Conservation (phyloP, 2,888 invertebrate genomes). For the Leptopilina drosophilae region DNA sequence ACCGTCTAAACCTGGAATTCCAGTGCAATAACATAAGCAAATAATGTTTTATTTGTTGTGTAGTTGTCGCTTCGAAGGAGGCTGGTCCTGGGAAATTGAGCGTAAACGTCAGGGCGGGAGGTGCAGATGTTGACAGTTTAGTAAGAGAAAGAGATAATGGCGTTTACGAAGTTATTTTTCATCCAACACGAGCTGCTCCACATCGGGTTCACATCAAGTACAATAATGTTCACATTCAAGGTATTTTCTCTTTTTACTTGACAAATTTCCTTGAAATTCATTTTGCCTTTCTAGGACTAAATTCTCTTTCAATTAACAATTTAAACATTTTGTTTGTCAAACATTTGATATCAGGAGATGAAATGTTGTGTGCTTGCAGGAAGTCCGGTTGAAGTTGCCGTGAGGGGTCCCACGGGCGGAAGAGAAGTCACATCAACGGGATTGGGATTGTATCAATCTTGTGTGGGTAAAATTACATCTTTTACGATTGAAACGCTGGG, state of each 20-base stretch:
- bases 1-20: too few species aligned
- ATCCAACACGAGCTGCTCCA: slow-evolving; percentile 91
- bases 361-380: slow-evolving; percentile 66
- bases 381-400: slow-evolving; percentile 80
- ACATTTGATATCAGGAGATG: too few species aligned
- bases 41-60: slow-evolving; percentile 37
- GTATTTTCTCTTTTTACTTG: slow-evolving; percentile 61
- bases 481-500: slow-evolving; percentile 94
- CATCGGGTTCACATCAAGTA: slow-evolving; percentile 92
- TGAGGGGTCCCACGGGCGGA: slow-evolving; percentile 82
- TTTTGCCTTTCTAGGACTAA: neutral
- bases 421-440: slow-evolving; percentile 88
- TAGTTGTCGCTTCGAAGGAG: slow-evolving; percentile 84
- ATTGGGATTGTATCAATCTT: slow-evolving; percentile 90
- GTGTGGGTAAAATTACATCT: slow-evolving; percentile 88
- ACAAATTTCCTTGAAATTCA: neutral
- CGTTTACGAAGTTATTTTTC: slow-evolving; percentile 90
- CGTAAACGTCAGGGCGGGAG: slow-evolving; percentile 89
- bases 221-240: slow-evolving; percentile 88
- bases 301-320: too few species aligned
- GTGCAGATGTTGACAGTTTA: slow-evolving; percentile 88
- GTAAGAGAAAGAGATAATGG: slow-evolving; percentile 86
- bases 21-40: neutral
- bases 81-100: slow-evolving; percentile 92
- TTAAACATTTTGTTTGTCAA: too few species aligned